These are phyloP conservation scores for Ascaphus truei DNA, from an alignment of 2,113 vertebrate genomes.

Conservation along the genomic window DNA sequence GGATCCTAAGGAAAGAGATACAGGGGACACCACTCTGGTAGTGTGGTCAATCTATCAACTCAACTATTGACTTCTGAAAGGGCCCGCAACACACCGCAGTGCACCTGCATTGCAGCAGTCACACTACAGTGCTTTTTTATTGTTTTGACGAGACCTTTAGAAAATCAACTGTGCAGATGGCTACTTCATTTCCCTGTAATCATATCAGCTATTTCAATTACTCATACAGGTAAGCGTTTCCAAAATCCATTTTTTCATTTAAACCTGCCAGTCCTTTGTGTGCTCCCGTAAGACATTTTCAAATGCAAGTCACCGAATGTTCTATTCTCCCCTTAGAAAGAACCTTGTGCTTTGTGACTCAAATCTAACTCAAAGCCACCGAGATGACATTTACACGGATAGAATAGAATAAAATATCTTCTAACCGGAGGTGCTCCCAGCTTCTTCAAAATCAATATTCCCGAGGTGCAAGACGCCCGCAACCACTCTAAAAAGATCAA, in stretches of 20 bases:
- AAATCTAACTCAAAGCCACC: not conserved
- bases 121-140: slow-evolving; percentile 18
- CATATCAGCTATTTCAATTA: slow-evolving; percentile 16
- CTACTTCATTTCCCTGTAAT: slow-evolving; percentile 16
- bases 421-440: slow-evolving; percentile 90
- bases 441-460: slow-evolving; percentile 97
- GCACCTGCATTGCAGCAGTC: slow-evolving; percentile 34
- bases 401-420: slow-evolving; percentile 28
- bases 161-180: slow-evolving; percentile 24
- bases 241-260: not conserved
- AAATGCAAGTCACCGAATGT: not conserved
- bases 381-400: slow-evolving; percentile 26
- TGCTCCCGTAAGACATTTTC: not conserved
- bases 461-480: slow-evolving; percentile 95
- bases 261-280: not conserved
- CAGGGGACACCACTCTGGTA: not conserved
- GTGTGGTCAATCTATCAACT: slow-evolving; percentile 1
- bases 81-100: not conserved
- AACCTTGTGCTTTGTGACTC: slow-evolving; percentile 3
- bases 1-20: not conserved
- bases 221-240: not conserved
- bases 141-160: slow-evolving; percentile 18
- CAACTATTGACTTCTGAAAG: not conserved
- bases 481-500: slow-evolving; percentile 92
- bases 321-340: slow-evolving; percentile 13